These are phyloP conservation scores for Deroptyus accipitrinus DNA, from an alignment of 2,113 vertebrate species.

Conservation along the genomic window DNA sequence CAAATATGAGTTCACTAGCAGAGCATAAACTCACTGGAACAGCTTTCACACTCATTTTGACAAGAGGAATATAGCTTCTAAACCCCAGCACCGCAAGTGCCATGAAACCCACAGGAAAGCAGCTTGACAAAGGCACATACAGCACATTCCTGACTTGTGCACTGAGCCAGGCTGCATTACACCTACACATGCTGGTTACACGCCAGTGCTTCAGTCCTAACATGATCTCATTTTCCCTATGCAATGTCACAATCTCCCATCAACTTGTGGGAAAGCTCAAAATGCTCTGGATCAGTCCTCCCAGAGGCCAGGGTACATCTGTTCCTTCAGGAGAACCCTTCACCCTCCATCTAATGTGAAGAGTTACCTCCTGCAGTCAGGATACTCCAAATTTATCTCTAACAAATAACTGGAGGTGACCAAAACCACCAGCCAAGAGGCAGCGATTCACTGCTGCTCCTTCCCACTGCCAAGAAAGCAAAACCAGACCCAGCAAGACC, in stretches of 20 bases:
- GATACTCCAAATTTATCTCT: background rate
- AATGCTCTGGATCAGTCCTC: background rate
- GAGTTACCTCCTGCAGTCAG: background rate
- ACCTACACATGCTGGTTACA: background rate
- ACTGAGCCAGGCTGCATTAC: background rate
- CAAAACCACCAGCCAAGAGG: background rate
- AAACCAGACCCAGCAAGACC: background rate
- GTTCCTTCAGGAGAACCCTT: background rate
- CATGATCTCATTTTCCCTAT: background rate
- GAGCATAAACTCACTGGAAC: background rate
- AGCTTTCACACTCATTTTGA: background rate
- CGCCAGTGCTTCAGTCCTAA: background rate
- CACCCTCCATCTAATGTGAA: rapidly evolving
- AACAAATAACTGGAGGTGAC: background rate
- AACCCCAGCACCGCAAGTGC: rapidly evolving
- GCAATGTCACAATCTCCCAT: background rate
- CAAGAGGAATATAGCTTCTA: background rate
- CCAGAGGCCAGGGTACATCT: background rate
- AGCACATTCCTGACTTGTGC: rapidly evolving
- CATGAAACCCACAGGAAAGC: background rate
- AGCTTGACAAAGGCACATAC: background rate
- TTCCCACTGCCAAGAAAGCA: background rate
- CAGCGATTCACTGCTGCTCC: background rate
- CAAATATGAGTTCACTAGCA: background rate
- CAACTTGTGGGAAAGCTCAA: background rate